phyloP scores from a whole-genome alignment of 2,888 invertebrate genomes.

The Mythimna loreyi region DNA sequence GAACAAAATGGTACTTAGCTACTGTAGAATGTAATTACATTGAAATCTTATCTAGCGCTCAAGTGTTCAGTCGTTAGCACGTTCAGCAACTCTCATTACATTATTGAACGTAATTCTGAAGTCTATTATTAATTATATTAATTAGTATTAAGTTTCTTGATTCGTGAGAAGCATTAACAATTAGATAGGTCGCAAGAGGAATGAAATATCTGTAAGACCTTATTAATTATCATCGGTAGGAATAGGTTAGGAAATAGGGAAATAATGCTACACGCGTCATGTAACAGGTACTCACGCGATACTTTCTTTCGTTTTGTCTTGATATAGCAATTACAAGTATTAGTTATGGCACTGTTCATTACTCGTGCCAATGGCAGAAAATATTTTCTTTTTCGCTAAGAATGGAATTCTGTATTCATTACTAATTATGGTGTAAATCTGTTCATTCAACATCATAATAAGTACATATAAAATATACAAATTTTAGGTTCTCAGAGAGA shows the following conservation, averaged over 20 bases:
- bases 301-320: background rate
- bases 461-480: background rate
- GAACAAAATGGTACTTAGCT: slow-evolving; percentile 6
- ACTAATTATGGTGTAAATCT: background rate
- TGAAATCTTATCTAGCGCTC: slow-evolving; percentile 21
- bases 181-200: slow-evolving; percentile 7
- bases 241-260: slow-evolving; percentile 16
- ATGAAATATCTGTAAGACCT: background rate
- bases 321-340: background rate
- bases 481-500: background rate
- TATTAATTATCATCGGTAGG: background rate
- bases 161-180: slow-evolving; percentile 2
- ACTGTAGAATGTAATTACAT: slow-evolving; percentile 26
- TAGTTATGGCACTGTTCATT: background rate
- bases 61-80: slow-evolving; percentile 35
- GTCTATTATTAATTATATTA: slow-evolving; percentile 29
- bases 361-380: background rate
- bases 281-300: background rate
- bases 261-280: background rate
- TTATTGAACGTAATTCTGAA: slow-evolving; percentile 29
- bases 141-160: slow-evolving; percentile 37
- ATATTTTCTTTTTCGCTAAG: background rate
- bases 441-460: background rate
- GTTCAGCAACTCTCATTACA: slow-evolving; percentile 39
- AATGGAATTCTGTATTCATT: background rate